Evolutionary conservation across 2,888 invertebrate species (phyloP), one percentile per base, ranked within the genome.

Genomic region (Harmothoe impar): DNA sequence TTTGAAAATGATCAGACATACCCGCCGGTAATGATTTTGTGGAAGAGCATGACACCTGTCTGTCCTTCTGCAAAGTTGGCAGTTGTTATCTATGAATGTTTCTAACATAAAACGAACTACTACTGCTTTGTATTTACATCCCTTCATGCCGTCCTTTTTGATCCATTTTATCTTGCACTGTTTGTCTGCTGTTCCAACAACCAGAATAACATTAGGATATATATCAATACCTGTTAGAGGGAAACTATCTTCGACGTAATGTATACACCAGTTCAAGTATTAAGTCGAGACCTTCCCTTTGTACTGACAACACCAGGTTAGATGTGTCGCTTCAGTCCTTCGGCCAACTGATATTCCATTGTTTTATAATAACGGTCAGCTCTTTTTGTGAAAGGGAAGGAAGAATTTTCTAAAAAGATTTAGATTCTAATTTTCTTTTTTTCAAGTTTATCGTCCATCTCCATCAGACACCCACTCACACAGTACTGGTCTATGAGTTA

Each of bases 381-480:
- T n/a, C 81, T 81, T n/a, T 43, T 35, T 7, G 43, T 33, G 0
- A 81, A 3, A 29, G 43, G 43, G 81, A 81, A 81, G 81, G 81
- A 35, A 81, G 33, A 35, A 43, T 43, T 43, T 25, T 81, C 81
- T 81, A 81, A 20, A 43, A 81, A 81, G 81, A 81, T 7, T 33
- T 10, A 81, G 35, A 81, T 43, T 43, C 43, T 43, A 43, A 43
- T 43, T 81, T 81, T 43, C 43, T 43, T 7, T 7, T 43, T 81
- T 81, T 81, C 81, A 81, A 81, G 81, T 81, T 81, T 33, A 81
- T 81, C 81, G 81, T 81, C 81, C 43, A 3, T 35, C 15, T 81
- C 20, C 25, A 7, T 43, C 77, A 77, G 77, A 77, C 77, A 77
- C 31, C 77, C 81, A 35, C 81, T 81, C 81, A 43, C 81, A 81